Evolutionary conservation across 2,888 invertebrate species (phyloP).

Genomic region (Pterostichus niger): DNA sequence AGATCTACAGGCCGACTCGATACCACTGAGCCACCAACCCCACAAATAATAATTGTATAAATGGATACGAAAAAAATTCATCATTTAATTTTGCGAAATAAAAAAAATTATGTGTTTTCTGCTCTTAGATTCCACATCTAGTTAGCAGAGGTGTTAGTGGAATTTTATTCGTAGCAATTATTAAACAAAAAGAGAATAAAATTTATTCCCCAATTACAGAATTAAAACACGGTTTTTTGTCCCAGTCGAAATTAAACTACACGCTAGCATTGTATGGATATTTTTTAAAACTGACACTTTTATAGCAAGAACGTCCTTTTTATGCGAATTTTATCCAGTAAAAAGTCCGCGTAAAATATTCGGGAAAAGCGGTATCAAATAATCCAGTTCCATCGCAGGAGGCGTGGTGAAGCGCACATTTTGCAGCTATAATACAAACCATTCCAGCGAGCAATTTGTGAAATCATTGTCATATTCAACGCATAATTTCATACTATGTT

Average conservation of each 20-base stretch:
- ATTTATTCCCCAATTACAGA: constrained; percentile 44
- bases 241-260: constrained; percentile 40
- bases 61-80: too few relatives aligned
- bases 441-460: constrained; percentile 41
- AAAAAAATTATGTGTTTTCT: not conserved
- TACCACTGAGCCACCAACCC: too few relatives aligned
- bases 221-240: constrained; percentile 36
- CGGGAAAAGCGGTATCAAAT: constrained; percentile 54
- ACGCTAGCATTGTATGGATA: constrained; percentile 29
- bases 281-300: constrained; percentile 61
- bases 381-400: constrained; percentile 47
- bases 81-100: not conserved
- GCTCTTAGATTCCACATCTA: constrained; percentile 16
- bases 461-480: constrained; percentile 59
- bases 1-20: too few relatives aligned
- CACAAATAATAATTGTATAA: too few relatives aligned
- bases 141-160: not conserved
- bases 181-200: constrained; percentile 28
- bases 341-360: constrained; percentile 50
- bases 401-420: constrained; percentile 41
- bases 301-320: constrained; percentile 46
- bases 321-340: constrained; percentile 57
- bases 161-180: constrained; percentile 18
- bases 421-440: constrained; percentile 47
- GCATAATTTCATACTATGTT: constrained; percentile 41